Evolutionary conservation across 2,113 vertebrate genomes (phyloP).

Genomic region (Grammomys surdaster): DNA sequence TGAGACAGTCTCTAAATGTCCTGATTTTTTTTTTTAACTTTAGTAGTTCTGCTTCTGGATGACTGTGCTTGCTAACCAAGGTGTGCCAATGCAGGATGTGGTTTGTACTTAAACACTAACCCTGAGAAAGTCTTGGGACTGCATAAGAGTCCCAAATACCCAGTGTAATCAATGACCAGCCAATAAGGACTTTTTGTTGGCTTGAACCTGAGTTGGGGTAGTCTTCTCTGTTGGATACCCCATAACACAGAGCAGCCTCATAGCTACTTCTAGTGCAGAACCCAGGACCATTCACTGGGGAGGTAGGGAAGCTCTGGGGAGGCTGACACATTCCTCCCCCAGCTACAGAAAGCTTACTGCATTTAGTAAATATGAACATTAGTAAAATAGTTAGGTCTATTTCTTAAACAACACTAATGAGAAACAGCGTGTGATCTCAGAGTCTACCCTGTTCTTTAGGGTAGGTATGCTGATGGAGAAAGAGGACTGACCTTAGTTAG

Average conservation of each 20-base stretch:
- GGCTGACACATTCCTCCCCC: neutral
- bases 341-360: neutral
- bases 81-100: neutral
- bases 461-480: neutral
- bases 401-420: constrained; percentile 29
- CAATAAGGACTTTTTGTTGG: neutral
- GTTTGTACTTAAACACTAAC: neutral
- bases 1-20: neutral
- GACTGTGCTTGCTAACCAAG: neutral
- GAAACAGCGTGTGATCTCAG: neutral
- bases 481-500: neutral
- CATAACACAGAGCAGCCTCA: neutral
- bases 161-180: neutral
- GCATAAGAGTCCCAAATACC: neutral
- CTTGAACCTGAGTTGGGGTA: neutral
- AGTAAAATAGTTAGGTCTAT: neutral
- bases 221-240: neutral
- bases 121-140: neutral
- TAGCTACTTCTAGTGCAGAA: constrained; percentile 8
- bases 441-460: neutral
- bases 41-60: neutral
- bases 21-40: neutral
- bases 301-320: neutral
- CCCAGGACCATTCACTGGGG: fast-evolving
- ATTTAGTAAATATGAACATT: neutral